Evolutionary conservation across 2,797 vertebrate species (phyloP).

Genomic region (Dendrocincla fuliginosa): DNA sequence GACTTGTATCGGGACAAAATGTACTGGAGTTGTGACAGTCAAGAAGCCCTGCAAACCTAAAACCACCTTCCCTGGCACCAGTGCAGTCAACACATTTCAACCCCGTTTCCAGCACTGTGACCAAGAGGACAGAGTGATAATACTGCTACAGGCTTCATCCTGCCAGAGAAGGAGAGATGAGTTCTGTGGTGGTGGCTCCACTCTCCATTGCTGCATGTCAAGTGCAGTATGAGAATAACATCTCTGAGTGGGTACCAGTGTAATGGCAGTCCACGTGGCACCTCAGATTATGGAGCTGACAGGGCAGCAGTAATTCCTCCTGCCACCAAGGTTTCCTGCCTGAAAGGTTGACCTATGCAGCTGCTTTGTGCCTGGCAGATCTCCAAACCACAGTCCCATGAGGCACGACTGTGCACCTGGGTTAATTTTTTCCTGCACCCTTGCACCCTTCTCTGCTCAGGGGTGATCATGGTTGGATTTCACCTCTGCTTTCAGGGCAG

Average conservation of each 20-base stretch:
- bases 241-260: neutral
- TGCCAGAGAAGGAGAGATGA: neutral
- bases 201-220: neutral
- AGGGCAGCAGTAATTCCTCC: neutral
- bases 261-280: neutral
- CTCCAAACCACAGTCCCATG: neutral
- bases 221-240: neutral
- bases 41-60: neutral
- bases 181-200: neutral
- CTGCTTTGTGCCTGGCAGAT: neutral
- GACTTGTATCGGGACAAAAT: neutral
- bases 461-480: neutral
- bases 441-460: neutral
- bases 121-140: neutral
- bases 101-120: neutral
- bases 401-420: neutral
- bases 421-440: neutral
- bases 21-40: neutral
- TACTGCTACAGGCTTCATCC: neutral
- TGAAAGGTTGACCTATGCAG: neutral
- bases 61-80: fast-evolving
- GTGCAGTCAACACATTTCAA: neutral
- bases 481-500: neutral
- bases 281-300: neutral
- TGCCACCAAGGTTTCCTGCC: neutral